Percentiles rank a stretch among this genome's conserved stretches.
These are phyloP conservation scores for Chelonoidis abingdonii DNA, from an alignment of 2,113 vertebrate genomes.

Conservation along the genomic window DNA sequence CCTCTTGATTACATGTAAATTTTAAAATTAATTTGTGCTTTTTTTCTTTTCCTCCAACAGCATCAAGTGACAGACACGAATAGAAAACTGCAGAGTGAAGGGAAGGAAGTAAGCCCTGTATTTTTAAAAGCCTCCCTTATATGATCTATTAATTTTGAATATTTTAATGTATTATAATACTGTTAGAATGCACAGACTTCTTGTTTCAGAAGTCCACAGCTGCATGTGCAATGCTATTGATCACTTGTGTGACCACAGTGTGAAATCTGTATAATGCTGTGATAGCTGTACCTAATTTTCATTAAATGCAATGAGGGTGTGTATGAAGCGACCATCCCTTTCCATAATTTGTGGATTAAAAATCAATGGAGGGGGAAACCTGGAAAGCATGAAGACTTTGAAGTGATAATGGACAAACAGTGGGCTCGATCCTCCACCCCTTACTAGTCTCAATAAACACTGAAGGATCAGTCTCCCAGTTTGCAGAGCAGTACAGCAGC, in stretches of 20 bases:
- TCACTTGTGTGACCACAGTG: accelerated
- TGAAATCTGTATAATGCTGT: accelerated
- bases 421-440: background rate
- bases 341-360: background rate
- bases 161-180: background rate
- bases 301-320: background rate
- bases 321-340: background rate
- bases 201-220: background rate
- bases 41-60: conserved; percentile 70
- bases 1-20: background rate
- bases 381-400: background rate
- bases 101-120: conserved; percentile 84
- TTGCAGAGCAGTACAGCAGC: background rate
- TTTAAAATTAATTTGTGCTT: background rate
- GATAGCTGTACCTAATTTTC: background rate
- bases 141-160: background rate
- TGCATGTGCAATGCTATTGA: background rate
- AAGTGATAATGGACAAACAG: background rate
- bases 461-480: background rate
- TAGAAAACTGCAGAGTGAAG: conserved; percentile 89
- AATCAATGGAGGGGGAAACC: background rate
- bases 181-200: background rate
- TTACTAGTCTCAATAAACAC: background rate
- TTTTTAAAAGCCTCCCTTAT: background rate
- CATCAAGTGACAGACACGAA: conserved; percentile 97